Conservation (phyloP, 2,888 invertebrate species). For the Choreutis nemorana region DNA sequence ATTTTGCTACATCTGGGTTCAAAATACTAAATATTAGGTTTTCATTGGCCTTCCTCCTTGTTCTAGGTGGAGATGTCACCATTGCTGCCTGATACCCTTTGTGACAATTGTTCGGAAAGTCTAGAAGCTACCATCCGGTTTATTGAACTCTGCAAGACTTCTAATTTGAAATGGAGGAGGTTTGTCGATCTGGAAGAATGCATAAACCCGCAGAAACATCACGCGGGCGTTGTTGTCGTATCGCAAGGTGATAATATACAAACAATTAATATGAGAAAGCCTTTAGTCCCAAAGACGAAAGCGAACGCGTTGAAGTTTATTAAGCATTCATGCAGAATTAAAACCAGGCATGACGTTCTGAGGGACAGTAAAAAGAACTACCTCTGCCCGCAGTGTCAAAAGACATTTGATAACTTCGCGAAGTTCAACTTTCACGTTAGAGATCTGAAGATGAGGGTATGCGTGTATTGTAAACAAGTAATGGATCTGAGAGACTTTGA, state of each 20-base stretch:
- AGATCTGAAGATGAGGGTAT: slow-evolving; percentile 20
- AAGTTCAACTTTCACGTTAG: slow-evolving; percentile 24
- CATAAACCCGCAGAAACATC: too few species aligned
- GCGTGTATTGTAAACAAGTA: slow-evolving; percentile 19
- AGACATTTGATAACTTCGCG: slow-evolving; percentile 12
- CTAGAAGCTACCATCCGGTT: slow-evolving; percentile 21
- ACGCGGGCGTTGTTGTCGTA: too few species aligned
- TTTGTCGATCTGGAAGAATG: slow-evolving; percentile 18
- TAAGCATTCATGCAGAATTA: slow-evolving; percentile 11
- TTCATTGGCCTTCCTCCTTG: too few species aligned
- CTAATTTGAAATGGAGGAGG: slow-evolving; percentile 22
- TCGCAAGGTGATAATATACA: slow-evolving; percentile 10
- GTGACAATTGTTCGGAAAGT: slow-evolving; percentile 19
- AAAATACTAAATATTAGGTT: too few species aligned
- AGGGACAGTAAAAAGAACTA: not conserved
- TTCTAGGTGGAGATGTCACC: slow-evolving; percentile 32
- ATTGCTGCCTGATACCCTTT: slow-evolving; percentile 24
- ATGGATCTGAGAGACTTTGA: slow-evolving; percentile 14
- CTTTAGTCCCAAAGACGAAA: slow-evolving; percentile 16
- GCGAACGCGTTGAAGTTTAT: slow-evolving; percentile 6
- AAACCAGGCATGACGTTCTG: not conserved
- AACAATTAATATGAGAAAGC: slow-evolving; percentile 17
- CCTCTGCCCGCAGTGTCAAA: slow-evolving; percentile 24
- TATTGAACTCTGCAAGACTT: slow-evolving; percentile 22
- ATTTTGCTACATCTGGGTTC: too few species aligned